Base-by-base conservation (phyloP, 2,888 invertebrate genomes). In the Macaria liturata region DNA sequence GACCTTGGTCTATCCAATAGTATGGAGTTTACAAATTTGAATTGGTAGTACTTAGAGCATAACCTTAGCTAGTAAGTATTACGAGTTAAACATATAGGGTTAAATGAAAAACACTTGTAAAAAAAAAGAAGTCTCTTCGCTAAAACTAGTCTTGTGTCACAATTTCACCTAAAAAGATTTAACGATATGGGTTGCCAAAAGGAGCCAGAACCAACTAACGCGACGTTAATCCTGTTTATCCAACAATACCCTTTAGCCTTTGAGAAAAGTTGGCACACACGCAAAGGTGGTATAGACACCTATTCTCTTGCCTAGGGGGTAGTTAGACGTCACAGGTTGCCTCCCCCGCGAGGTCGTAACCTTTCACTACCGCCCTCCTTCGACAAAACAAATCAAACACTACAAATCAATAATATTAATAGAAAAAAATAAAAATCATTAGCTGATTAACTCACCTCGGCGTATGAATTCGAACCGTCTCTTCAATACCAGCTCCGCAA, bases 321-420 rank as follows among this genome's bases (percentile, higher is more conserved):
- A 75, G 80, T 86, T 86, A 86, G 86, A 76, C 83, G 74, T 72
- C 76, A 72, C 69, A 65, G 66, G 59, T 60, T 62, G 62, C 69
- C 75, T 69, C 73, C 73, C 75, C 72, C 76, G 75, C 71, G 80
- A 80, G 87, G 84, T 87, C 85, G 71, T 80, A 84, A 88, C 87
- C 86, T 88, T 89, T 87, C 69, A 72, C 71, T 68, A 67, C 63
- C 68, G 64, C 67, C 66, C 72, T 73, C 74, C 72, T 75, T 72
- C 74, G 66, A 76, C 75, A 79, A 78, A 84, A 81, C 80, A 83
- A 83, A 80, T 77, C 74, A 75, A 74, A 78, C 47, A 68, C 66
- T 62, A 75, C 44, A 37, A 51, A 86, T 85, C 81, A 76, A 84
- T 86, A 81, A 49, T 46, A 57, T 54, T 63, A 64, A 59, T 57